Conservation (phyloP, 2,797 vertebrate genomes). For the Phalanger gymnotis region DNA sequence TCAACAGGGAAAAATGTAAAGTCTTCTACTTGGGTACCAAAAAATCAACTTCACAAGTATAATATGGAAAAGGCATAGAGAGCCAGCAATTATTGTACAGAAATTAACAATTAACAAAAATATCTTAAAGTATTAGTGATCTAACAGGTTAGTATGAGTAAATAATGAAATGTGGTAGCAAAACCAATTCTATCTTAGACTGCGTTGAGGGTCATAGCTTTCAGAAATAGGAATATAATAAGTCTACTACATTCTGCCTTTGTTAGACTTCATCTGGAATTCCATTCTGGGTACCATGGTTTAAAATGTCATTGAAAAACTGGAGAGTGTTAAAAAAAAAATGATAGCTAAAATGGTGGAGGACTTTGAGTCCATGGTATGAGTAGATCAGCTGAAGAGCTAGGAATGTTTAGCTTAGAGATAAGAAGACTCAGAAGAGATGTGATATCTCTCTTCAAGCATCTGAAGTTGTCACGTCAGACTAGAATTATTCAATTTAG, state of each 20-base stretch:
- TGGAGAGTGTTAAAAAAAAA: neutral
- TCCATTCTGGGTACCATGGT: neutral
- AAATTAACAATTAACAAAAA: neutral
- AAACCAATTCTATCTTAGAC: neutral
- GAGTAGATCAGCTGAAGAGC: neutral
- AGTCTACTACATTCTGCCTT: neutral
- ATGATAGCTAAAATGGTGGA: neutral
- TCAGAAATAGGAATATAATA: neutral
- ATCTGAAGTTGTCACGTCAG: neutral
- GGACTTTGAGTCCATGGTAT: neutral
- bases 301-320: neutral
- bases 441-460: neutral
- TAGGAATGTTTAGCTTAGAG: neutral
- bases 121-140: neutral
- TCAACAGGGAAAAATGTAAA: neutral
- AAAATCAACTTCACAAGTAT: neutral
- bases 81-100: neutral
- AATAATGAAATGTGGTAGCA: neutral
- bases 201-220: neutral
- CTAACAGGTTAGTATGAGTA: neutral
- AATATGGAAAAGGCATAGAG: neutral
- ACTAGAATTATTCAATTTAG: neutral
- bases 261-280: neutral
- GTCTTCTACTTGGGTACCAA: neutral
- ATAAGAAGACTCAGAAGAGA: neutral